phyloP scores from a whole-genome alignment of 37 sponge, comb jelly and placozoan species.

The Corticium candelabrum region DNA sequence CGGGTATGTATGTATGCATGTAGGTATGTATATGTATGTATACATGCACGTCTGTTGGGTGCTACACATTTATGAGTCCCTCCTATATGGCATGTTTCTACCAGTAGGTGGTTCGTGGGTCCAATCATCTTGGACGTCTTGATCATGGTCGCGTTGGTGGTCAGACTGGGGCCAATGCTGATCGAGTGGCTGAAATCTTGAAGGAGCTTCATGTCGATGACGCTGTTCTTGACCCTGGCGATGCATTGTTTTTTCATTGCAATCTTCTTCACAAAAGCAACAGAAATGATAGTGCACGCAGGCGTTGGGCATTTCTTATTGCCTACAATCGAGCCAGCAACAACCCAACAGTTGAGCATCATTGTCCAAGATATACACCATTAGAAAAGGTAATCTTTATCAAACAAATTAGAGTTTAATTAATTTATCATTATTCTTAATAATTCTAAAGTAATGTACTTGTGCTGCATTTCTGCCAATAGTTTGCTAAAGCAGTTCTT shows the following conservation, averaged over 20 bases:
- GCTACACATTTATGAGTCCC: no score
- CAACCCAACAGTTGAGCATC: constrained; percentile 45
- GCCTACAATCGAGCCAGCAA: constrained; percentile 86
- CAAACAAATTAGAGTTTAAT: no score
- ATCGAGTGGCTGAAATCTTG: constrained; percentile 49
- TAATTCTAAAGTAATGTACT: no score
- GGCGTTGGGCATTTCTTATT: constrained; percentile 81
- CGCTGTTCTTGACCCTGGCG: constrained; percentile 61
- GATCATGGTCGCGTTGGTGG: constrained; percentile 59
- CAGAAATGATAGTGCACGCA: constrained; percentile 64
- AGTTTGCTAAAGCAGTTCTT: background rate
- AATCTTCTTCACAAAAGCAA: constrained; percentile 75
- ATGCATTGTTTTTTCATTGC: constrained; percentile 82
- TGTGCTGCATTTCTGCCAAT: no score
- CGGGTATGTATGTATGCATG: no score
- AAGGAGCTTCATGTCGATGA: constrained; percentile 43
- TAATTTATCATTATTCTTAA: no score
- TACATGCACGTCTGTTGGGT: no score
- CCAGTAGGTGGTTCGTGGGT: constrained; percentile 64
- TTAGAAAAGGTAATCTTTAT: constrained; percentile 25
- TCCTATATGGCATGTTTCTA: no score
- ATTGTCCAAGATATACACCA: constrained; percentile 72
- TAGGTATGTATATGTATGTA: no score
- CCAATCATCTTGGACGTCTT: constrained; percentile 66
- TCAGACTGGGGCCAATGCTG: constrained; percentile 75